These are phyloP conservation scores for Alexandromys fortis DNA, from an alignment of 2,113 vertebrate species.

Conservation along the genomic window DNA sequence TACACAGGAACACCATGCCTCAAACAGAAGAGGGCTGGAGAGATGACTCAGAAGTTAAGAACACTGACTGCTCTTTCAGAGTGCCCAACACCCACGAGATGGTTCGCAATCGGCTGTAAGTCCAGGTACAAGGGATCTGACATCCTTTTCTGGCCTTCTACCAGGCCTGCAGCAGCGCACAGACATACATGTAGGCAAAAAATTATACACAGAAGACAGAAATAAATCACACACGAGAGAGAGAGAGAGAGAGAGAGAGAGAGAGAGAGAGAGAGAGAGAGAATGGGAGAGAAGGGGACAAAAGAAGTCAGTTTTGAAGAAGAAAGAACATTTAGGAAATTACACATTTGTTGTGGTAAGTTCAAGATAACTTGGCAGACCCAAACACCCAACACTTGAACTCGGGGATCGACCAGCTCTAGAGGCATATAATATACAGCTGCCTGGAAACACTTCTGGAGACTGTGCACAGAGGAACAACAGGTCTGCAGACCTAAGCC, in stretches of 20 bases:
- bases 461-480: neutral
- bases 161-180: neutral
- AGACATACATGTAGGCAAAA: neutral
- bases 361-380: neutral
- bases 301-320: neutral
- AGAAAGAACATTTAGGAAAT: neutral
- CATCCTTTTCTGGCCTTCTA: neutral
- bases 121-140: neutral
- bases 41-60: neutral
- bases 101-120: neutral
- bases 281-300: neutral
- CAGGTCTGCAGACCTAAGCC: neutral
- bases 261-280: neutral
- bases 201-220: neutral
- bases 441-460: neutral
- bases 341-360: neutral
- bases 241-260: no score
- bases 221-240: neutral
- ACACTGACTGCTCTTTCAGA: neutral
- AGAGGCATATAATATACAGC: neutral
- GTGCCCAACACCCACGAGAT: neutral
- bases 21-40: neutral
- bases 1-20: neutral
- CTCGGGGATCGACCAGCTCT: neutral
- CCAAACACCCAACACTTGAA: neutral